Conservation (phyloP, 1,140 invertebrate species). For the Drosophila santomea region DNA sequence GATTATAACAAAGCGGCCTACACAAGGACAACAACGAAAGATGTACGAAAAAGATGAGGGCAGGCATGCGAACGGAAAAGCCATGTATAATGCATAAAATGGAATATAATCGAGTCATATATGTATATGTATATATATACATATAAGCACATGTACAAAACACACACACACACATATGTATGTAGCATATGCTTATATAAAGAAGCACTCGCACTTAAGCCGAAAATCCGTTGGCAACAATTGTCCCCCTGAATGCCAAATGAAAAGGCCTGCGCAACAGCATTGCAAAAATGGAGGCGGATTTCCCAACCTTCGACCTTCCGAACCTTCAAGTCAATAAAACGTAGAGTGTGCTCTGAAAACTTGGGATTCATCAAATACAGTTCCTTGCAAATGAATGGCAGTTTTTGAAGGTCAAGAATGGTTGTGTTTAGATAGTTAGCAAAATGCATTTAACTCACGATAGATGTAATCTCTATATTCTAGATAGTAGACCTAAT, state of each 20-base stretch:
- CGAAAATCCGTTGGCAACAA: constrained; percentile 63
- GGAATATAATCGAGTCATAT: constrained; percentile 73
- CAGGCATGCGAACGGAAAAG: constrained; percentile 20
- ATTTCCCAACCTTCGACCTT: constrained; percentile 20
- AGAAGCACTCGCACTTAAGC: constrained; percentile 25
- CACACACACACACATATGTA: background rate
- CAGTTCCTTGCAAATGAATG: no score
- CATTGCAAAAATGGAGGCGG: background rate
- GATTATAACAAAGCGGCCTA: constrained; percentile 45
- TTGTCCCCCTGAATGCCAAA: constrained; percentile 43
- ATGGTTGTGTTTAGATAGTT: no score
- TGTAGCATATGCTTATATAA: background rate
- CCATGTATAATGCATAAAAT: constrained; percentile 62
- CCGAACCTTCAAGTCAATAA: constrained; percentile 33
- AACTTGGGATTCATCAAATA: no score
- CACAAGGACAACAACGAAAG: constrained; percentile 12
- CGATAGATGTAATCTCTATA: no score
- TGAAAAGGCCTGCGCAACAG: constrained; percentile 12
- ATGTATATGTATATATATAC: constrained; percentile 22
- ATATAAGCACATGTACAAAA: background rate
- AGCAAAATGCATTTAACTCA: no score
- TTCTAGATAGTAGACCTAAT: no score
- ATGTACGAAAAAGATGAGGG: constrained; percentile 8
- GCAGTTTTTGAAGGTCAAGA: no score
- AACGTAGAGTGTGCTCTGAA: background rate